A percentile compares a stretch with the other conserved stretches of the same genome.
Conservation (phyloP, 2,888 invertebrate species). For the Girardia tigrina region DNA sequence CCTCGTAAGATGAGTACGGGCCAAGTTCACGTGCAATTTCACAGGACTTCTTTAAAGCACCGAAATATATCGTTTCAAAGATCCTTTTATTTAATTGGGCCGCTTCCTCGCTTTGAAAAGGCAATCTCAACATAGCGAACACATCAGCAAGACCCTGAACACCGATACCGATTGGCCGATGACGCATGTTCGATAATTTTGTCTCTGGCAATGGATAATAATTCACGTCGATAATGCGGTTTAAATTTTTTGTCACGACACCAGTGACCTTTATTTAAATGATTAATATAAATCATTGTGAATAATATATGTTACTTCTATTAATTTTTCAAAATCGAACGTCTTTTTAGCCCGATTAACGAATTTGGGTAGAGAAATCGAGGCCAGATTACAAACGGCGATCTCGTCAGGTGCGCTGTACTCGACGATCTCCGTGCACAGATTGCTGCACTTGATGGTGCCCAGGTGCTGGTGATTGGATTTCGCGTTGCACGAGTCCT, state of each 20-base stretch:
- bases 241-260: constrained; percentile 73
- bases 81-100: constrained; percentile 75
- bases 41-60: constrained; percentile 85
- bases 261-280: constrained; percentile 61
- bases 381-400: constrained; percentile 93
- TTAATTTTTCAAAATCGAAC: constrained; percentile 74
- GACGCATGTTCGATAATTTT: constrained; percentile 64
- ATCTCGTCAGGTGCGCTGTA: constrained; percentile 74
- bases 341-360: constrained; percentile 60
- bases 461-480: constrained; percentile 95
- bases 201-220: constrained; percentile 83
- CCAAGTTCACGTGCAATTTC: constrained; percentile 73
- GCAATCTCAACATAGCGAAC: constrained; percentile 69
- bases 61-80: constrained; percentile 92
- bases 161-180: constrained; percentile 66
- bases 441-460: constrained; percentile 89
- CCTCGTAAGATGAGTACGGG: constrained; percentile 75
- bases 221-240: constrained; percentile 90
- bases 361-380: constrained; percentile 86
- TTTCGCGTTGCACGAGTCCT: constrained; percentile 82
- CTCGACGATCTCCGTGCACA: constrained; percentile 93
- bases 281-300: no score
- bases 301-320: no score
- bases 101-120: constrained; percentile 78
- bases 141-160: constrained; percentile 93